Base-by-base conservation (phyloP, 2,113 vertebrate species). In the Psephotus haematonotus region DNA sequence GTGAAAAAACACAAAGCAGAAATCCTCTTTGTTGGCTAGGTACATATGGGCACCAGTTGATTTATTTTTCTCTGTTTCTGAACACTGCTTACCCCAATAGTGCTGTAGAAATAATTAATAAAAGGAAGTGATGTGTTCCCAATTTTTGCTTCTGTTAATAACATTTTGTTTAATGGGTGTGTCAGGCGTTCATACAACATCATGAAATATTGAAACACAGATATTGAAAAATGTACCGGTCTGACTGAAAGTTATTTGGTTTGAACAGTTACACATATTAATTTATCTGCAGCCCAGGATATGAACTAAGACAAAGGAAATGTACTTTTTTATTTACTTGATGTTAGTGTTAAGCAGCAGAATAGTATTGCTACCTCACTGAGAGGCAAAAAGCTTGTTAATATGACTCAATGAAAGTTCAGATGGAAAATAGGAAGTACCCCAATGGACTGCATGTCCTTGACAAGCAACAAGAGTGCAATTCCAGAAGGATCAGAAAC, bases 341-440 rank as follows among this genome's bases (percentile, higher is more conserved):
- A 27, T 70, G 60, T 88, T 97, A 78, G 37, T 97, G 74, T 94
- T 77, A 93, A 70, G 33, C 75, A 91, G 82, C 9, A 41, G 85
- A 88, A 92, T 65, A 69, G 81, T 85, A 92, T 92, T 96, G 70
- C 70, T 92, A 78, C 55, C 82, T 95, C 72, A 93, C 37, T 70
- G 80, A 69, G 74, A 82, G 69, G 65, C 84, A 95, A 95, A 97
- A 97, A 74, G 2, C 59, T 65, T 64, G 46, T 92, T 87, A 93
- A 93, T 35, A 82, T 86, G 77, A 94, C 37, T 72, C 76, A 85
- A 27, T 86, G 71, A 23, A 95, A 97, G 87, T 85, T 96, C 86
- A 82, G 72, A 93, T 82, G 77, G 92, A 96, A 97, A 97, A 92
- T 89, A 84, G 68, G 59, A 91, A 94, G 81, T 57, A 95, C 86